Conservation (phyloP, 2,797 vertebrate species). For the Xenentodon cancila region DNA sequence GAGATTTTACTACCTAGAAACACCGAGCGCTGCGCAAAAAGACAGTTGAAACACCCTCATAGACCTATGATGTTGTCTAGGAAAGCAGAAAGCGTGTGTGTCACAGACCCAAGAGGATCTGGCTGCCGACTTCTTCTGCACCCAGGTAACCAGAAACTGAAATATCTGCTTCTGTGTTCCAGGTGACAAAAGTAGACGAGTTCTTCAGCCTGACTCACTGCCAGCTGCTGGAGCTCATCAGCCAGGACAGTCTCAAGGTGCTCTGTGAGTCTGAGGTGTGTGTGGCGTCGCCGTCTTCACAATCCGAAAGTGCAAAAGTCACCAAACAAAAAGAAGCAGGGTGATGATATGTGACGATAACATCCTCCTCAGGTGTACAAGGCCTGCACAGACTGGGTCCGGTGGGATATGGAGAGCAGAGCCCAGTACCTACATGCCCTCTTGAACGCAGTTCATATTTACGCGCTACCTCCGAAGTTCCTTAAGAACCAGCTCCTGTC, state of each 20-base stretch:
- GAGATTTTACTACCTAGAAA: too few species aligned
- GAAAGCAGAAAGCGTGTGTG: too few species aligned
- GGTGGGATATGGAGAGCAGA: constrained; percentile 82
- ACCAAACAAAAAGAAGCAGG: neutral
- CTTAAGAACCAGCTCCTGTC: constrained; percentile 85
- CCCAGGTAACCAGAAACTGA: neutral
- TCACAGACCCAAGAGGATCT: too few species aligned
- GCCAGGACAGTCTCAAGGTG: constrained; percentile 87
- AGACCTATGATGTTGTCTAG: too few species aligned
- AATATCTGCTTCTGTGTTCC: constrained; percentile 1
- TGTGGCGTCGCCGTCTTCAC: neutral
- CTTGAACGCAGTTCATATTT: constrained; percentile 86
- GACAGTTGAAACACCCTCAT: too few species aligned
- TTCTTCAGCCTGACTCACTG: constrained; percentile 88
- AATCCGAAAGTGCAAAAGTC: neutral
- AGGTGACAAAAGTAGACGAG: constrained; percentile 89
- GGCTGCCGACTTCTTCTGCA: too few species aligned
- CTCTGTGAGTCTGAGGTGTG: constrained; percentile 86
- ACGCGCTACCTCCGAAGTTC: constrained; percentile 86
- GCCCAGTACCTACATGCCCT: constrained; percentile 87
- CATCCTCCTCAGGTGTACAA: constrained; percentile 80
- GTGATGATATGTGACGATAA: too few species aligned
- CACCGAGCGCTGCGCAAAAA: too few species aligned
- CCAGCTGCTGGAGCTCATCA: constrained; percentile 87
- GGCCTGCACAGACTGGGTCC: constrained; percentile 87